A percentile compares a stretch with the other conserved stretches of the same genome.
These are phyloP conservation scores for Axinella damicornis DNA, from an alignment of 37 sponge, comb jelly and placozoan species.

Conservation along the genomic window DNA sequence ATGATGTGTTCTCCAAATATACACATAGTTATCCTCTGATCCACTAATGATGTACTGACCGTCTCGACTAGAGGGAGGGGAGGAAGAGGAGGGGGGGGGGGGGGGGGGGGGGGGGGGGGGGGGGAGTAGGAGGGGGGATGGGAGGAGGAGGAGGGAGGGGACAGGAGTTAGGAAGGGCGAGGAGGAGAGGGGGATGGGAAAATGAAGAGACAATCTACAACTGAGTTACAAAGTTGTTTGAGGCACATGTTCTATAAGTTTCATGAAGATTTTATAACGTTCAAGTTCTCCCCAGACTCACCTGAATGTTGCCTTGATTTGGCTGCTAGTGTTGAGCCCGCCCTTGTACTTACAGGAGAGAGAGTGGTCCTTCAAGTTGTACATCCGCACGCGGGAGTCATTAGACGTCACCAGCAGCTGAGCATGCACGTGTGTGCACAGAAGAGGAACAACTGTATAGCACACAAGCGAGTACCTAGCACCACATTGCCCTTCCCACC, in stretches of 20 bases:
- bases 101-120: no score
- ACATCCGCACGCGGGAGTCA: conserved; percentile 93
- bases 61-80: conserved; percentile 66
- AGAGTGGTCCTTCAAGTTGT: conserved; percentile 90
- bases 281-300: conserved; percentile 7
- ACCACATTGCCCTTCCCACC: no score
- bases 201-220: conserved; percentile 1
- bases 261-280: no score
- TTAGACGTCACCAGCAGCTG: conserved; percentile 93
- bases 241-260: no score
- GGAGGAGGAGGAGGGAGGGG: no score
- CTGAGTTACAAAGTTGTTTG: no score
- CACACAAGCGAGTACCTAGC: no score
- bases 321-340: conserved; percentile 90
- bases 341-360: conserved; percentile 95
- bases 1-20: conserved; percentile 90
- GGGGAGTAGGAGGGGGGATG: no score
- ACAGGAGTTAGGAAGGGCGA: no score
- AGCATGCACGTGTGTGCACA: no score
- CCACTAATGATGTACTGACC: conserved; percentile 91
- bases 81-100: not conserved
- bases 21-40: conserved; percentile 89
- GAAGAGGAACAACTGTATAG: no score
- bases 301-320: conserved; percentile 91
- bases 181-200: no score